Conservation (phyloP, 35 echinoderm and acorn worm species). For the Apostichopus japonicus region DNA sequence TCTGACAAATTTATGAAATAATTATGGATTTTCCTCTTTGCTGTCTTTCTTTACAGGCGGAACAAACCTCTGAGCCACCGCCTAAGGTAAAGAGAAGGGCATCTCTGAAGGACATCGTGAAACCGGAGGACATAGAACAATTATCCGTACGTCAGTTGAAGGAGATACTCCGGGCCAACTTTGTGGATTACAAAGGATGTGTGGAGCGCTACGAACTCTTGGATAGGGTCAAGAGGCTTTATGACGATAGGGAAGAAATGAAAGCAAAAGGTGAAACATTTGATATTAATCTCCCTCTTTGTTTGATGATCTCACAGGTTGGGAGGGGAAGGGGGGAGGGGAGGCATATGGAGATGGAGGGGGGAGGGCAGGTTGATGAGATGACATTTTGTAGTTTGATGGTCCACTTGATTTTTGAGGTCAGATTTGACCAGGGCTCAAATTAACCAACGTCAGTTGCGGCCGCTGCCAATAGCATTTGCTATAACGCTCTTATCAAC, state of each 20-base stretch:
- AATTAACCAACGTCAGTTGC: too few species aligned
- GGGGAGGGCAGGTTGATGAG: too few species aligned
- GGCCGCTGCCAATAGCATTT: too few species aligned
- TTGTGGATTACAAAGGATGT: conserved; percentile 95
- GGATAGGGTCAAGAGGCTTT: conserved; percentile 85
- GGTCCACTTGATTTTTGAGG: not conserved
- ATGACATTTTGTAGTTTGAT: not conserved
- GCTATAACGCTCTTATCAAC: too few species aligned
- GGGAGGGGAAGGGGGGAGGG: too few species aligned
- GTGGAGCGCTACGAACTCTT: conserved; percentile 86
- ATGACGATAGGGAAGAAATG: conserved; percentile 59
- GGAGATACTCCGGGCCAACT: conserved; percentile 81
- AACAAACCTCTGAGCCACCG: not conserved
- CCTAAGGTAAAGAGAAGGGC: conserved; percentile 56
- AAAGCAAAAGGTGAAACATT: conserved; percentile 64
- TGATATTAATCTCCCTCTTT: too few species aligned
- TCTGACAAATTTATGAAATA: not conserved
- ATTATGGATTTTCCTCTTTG: not conserved
- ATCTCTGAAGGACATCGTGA: conserved; percentile 78
- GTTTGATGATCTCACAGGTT: too few species aligned
- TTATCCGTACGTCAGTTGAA: conserved; percentile 76
- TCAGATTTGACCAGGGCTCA: too few species aligned
- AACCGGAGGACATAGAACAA: conserved; percentile 67
- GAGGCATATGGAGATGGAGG: too few species aligned
- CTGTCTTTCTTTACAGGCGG: not conserved